Conservation (phyloP, 2,113 vertebrate species). For the Gallinago undulata region DNA sequence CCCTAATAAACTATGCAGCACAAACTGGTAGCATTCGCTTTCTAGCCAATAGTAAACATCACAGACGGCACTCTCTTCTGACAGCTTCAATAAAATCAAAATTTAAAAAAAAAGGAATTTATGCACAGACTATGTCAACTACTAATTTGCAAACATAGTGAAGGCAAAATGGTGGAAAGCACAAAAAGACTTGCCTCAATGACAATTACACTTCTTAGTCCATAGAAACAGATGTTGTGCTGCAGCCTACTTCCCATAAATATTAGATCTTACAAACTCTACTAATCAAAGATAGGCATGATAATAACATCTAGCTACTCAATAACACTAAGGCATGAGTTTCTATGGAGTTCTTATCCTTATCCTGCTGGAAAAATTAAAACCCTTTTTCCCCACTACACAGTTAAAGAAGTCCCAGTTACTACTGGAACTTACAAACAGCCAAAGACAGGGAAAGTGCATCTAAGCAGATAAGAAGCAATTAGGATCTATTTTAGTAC, state of each 20-base stretch:
- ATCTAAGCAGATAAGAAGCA: slow-evolving; percentile 32
- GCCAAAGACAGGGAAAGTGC: slow-evolving; percentile 27
- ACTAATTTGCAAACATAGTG: neutral
- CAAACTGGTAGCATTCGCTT: neutral
- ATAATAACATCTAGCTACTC: neutral
- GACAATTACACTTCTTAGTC: neutral
- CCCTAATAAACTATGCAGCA: slow-evolving; percentile 26
- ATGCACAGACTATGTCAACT: neutral
- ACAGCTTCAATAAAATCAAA: neutral
- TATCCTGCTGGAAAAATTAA: neutral
- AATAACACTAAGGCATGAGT: neutral
- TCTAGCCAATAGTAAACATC: neutral
- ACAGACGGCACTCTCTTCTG: neutral
- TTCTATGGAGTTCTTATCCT: neutral
- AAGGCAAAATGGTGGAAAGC: neutral
- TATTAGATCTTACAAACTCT: neutral
- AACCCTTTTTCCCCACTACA: neutral
- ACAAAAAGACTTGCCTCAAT: neutral
- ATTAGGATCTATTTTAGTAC: slow-evolving; percentile 55
- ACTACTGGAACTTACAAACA: neutral
- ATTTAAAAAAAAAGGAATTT: neutral
- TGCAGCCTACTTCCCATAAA: neutral
- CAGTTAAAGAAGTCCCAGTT: neutral
- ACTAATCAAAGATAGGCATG: neutral
- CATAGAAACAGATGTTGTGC: neutral